phyloP scores from a whole-genome alignment of 2,888 invertebrate genomes.

The Drosophila monieri region DNA sequence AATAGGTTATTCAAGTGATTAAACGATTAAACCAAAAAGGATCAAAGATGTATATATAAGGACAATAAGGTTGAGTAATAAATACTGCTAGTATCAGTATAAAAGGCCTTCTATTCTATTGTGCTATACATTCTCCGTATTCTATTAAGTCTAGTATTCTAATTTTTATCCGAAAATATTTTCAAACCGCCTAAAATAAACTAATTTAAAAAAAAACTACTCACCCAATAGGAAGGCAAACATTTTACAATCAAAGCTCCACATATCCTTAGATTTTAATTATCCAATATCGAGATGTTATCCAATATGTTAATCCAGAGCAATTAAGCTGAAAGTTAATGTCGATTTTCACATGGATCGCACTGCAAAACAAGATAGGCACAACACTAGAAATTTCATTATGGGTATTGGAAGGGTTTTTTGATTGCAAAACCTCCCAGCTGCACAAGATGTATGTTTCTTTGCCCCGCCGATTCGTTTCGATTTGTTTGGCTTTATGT shows the following conservation, averaged over 20 bases:
- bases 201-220: constrained; percentile 32
- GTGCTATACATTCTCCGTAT: too few relatives aligned
- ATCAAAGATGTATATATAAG: background rate
- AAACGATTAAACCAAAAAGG: background rate
- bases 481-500: constrained; percentile 12
- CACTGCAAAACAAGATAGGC: constrained; percentile 66
- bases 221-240: constrained; percentile 75
- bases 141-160: too few relatives aligned
- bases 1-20: background rate
- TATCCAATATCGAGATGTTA: constrained; percentile 46
- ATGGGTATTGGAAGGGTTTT: constrained; percentile 52
- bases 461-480: constrained; percentile 28
- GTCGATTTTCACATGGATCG: constrained; percentile 72
- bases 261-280: constrained; percentile 56
- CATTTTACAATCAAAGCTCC: constrained; percentile 56
- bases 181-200: background rate
- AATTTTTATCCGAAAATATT: background rate
- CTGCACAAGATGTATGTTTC: constrained; percentile 60
- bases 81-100: too few relatives aligned
- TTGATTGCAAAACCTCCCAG: constrained; percentile 52
- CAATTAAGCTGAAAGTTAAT: constrained; percentile 57
- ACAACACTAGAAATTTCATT: constrained; percentile 62
- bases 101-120: too few relatives aligned
- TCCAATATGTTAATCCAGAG: constrained; percentile 67
- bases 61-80: too few relatives aligned